A percentile compares a stretch with the other conserved stretches of the same genome.
phyloP scores from a whole-genome alignment of 2,888 invertebrate genomes.

The Loripinus fragilis region DNA sequence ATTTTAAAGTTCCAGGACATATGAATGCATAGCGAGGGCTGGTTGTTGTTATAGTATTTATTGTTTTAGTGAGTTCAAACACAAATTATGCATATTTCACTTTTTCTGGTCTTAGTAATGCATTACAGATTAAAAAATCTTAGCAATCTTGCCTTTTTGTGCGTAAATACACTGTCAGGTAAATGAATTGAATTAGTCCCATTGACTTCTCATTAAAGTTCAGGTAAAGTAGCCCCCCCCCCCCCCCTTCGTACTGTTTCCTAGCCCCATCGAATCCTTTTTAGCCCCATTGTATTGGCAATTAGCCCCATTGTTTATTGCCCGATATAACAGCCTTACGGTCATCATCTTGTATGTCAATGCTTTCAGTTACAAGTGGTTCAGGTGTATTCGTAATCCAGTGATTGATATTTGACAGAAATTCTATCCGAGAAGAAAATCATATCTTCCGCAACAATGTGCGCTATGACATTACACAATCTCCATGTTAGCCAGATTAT shows the following conservation, averaged over 20 bases:
- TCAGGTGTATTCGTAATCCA: no score
- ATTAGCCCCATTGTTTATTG: constrained; percentile 13
- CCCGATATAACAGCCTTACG: no score
- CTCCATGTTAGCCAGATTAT: no score
- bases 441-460: no score
- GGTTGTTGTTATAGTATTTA: background rate
- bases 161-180: background rate
- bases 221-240: constrained; percentile 8
- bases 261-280: constrained; percentile 10
- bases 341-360: no score
- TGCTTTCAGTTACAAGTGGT: no score
- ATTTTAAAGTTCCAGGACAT: no score
- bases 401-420: no score
- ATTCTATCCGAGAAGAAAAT: no score
- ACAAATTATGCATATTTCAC: background rate
- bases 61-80: background rate
- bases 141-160: background rate
- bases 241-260: constrained; percentile 8
- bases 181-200: constrained; percentile 7
- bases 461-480: no score
- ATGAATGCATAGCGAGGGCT: no score
- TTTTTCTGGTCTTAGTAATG: background rate
- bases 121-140: background rate
- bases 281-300: constrained; percentile 8
- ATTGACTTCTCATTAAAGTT: background rate